Evolutionary conservation across 1,140 invertebrate genomes (phyloP).

Genomic region (Tetragonula clypearis): DNA sequence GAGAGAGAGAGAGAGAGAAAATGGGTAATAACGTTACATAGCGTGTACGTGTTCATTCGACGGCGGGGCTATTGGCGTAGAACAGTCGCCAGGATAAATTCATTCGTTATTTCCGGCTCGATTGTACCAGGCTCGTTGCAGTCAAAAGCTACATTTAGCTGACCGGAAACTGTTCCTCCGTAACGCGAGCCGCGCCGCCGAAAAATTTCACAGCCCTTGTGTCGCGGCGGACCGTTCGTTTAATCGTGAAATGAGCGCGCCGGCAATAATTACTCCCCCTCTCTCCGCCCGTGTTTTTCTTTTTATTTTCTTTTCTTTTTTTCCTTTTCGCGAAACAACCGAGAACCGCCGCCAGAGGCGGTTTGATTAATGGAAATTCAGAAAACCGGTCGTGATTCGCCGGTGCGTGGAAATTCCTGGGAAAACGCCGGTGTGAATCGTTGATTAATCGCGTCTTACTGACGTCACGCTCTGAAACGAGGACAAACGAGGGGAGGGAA

Average conservation of each 20-base stretch:
- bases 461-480: not conserved
- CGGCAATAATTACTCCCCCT: not conserved
- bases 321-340: not conserved
- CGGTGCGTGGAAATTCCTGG: not conserved
- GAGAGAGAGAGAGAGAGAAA: not conserved
- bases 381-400: not conserved
- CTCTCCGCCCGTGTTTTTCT: not conserved
- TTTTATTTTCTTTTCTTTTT: not conserved
- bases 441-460: not conserved
- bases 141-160: conserved; percentile 44
- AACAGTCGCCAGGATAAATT: conserved; percentile 57
- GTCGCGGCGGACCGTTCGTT: not conserved
- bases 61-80: conserved; percentile 21
- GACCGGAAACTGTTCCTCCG: conserved; percentile 62
- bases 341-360: no score
- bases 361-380: conserved; percentile 16
- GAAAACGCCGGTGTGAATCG: not conserved
- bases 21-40: conserved; percentile 27
- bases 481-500: not conserved
- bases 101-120: conserved; percentile 66
- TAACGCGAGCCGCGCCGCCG: conserved; percentile 13
- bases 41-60: conserved; percentile 1
- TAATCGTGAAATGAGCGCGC: not conserved
- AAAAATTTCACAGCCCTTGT: conserved; percentile 33
- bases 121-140: not conserved